A percentile compares a stretch with the other conserved stretches of the same genome.
phyloP scores from a whole-genome alignment of 2,113 vertebrate species.

The Chaetops frenatus region DNA sequence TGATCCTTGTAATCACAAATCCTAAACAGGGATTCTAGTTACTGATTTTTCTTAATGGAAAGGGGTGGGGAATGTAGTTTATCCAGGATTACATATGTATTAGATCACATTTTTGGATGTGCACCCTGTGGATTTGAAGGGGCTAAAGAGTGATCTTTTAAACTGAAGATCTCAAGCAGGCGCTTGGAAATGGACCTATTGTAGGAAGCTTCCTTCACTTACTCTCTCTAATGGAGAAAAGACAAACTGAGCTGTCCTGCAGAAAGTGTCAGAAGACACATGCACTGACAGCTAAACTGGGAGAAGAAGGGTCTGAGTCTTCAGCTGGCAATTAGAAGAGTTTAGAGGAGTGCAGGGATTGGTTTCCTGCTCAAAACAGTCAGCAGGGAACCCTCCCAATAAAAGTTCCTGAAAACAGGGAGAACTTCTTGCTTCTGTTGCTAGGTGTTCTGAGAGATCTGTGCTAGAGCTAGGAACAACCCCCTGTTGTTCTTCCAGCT shows the following conservation, averaged over 20 bases:
- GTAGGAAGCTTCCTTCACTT: neutral
- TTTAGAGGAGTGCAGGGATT: neutral
- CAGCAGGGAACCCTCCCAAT: neutral
- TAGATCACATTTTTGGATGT: neutral
- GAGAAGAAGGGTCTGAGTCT: neutral
- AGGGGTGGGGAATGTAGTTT: constrained; percentile 39
- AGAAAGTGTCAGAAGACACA: neutral
- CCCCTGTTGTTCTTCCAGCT: neutral
- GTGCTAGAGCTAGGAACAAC: neutral
- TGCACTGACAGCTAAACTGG: neutral
- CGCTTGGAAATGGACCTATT: neutral
- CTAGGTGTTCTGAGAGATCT: neutral
- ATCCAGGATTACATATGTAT: constrained; percentile 32
- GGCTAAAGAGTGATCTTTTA: neutral
- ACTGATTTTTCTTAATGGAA: constrained; percentile 34
- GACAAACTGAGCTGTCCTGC: neutral
- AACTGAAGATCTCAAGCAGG: neutral
- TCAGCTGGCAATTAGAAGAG: neutral
- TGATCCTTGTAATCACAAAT: constrained; percentile 45
- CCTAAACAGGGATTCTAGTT: constrained; percentile 38
- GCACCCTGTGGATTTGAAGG: neutral
- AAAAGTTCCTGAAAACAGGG: neutral
- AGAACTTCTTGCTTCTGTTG: neutral
- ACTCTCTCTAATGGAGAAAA: neutral
- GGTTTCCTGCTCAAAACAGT: neutral